Conservation (phyloP, 2,888 invertebrate genomes). For the Unio pictorum region DNA sequence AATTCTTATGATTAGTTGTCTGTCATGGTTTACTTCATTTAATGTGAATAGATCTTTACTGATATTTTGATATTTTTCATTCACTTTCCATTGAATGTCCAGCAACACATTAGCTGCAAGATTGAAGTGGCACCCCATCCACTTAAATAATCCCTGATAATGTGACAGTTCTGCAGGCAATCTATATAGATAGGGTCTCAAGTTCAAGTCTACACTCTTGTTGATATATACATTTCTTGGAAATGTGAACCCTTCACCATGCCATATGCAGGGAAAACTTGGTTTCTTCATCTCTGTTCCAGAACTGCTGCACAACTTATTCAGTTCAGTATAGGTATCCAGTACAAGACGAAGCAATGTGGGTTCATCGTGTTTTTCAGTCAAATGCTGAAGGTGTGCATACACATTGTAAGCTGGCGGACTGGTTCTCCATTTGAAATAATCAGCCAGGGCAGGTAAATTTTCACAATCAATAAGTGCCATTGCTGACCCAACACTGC, state of each 20-base stretch:
- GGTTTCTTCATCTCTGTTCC: no score
- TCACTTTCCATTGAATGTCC: conserved; percentile 7
- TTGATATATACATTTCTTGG: conserved; percentile 8
- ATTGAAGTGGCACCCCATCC: conserved; percentile 9
- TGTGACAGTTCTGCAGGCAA: conserved; percentile 20
- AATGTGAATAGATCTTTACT: background rate
- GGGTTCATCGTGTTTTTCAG: background rate
- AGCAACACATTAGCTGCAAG: conserved; percentile 5
- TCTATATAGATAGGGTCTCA: conserved; percentile 22
- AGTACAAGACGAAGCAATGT: conserved; percentile 7
- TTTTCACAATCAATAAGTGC: conserved; percentile 12
- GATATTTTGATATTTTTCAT: conserved; percentile 5
- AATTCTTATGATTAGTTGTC: conserved; percentile 4
- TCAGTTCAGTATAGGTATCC: background rate
- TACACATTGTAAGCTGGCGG: conserved; percentile 7
- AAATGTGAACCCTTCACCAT: conserved; percentile 18
- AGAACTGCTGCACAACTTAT: no score
- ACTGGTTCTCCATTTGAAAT: conserved; percentile 5
- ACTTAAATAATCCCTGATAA: conserved; percentile 13
- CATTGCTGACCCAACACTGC: conserved; percentile 16
- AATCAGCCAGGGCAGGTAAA: background rate
- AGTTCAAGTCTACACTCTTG: conserved; percentile 7
- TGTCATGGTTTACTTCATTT: background rate
- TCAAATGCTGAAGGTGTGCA: conserved; percentile 5
- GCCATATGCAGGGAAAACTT: background rate